phyloP scores from a whole-genome alignment of 2,113 vertebrate genomes.

The Chaetodon trifascialis region DNA sequence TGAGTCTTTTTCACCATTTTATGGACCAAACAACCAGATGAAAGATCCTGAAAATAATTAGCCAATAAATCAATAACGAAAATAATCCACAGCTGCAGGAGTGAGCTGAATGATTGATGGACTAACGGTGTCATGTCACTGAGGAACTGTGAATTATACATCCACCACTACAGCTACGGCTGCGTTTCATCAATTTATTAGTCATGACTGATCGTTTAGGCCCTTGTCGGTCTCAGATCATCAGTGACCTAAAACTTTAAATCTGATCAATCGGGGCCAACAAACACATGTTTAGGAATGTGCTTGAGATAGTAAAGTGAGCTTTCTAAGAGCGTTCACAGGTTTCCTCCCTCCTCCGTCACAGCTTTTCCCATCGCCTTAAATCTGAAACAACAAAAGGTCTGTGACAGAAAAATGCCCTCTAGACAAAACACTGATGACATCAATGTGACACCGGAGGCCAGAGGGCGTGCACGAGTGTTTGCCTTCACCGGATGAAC shows the following conservation, averaged over 20 bases:
- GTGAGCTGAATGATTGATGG: not conserved
- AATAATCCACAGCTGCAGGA: not conserved
- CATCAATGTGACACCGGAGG: constrained; percentile 58
- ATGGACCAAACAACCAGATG: not conserved
- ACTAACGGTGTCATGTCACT: not conserved
- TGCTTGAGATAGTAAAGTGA: not conserved
- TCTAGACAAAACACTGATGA: constrained; percentile 59
- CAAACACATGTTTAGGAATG: not conserved
- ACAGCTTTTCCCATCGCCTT: constrained; percentile 9
- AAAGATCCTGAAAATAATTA: not conserved
- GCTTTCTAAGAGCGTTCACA: not conserved
- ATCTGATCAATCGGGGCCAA: not conserved
- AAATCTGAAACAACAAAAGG: constrained; percentile 40
- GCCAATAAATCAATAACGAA: not conserved
- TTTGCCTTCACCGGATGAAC: constrained; percentile 48
- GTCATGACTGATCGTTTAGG: no score
- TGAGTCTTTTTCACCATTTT: not conserved
- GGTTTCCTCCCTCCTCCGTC: constrained; percentile 21
- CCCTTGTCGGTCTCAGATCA: constrained; percentile 1
- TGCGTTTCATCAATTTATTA: no score
- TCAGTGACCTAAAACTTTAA: not conserved
- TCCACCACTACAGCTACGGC: no score
- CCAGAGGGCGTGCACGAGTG: constrained; percentile 28
- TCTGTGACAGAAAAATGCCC: constrained; percentile 29
- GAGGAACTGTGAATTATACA: no score